Evolutionary conservation across 2,113 vertebrate species (phyloP).

Genomic region (Austrofundulus limnaeus): DNA sequence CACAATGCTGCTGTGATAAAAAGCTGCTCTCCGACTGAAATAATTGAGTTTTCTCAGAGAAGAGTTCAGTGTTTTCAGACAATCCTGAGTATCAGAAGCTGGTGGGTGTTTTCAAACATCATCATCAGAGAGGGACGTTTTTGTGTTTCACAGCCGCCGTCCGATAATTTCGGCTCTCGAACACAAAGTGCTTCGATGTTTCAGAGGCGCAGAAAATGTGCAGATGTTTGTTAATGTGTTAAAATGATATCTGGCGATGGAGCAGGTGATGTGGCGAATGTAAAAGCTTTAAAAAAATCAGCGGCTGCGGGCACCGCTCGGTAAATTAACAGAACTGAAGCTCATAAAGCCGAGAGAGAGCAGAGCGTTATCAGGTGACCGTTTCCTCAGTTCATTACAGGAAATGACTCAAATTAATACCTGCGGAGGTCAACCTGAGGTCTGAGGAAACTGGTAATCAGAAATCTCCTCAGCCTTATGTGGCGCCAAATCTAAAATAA

Average conservation of each 20-base stretch:
- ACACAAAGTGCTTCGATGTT: background rate
- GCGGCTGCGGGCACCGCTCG: background rate
- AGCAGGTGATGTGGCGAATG: background rate
- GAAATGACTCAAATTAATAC: background rate
- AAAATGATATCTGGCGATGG: background rate
- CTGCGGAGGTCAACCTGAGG: too few relatives aligned
- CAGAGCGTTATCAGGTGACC: background rate
- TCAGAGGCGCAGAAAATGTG: background rate
- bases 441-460: too few relatives aligned
- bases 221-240: background rate
- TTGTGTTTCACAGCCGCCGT: conserved; percentile 16
- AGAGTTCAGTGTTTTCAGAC: conserved; percentile 26
- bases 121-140: conserved; percentile 5
- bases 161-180: background rate
- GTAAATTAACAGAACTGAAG: background rate
- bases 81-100: conserved; percentile 6
- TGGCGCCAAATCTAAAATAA: too few relatives aligned
- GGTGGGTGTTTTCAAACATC: conserved; percentile 30
- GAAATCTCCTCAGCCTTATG: too few relatives aligned
- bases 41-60: conserved; percentile 11
- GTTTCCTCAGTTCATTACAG: background rate
- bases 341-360: background rate
- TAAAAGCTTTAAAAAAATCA: background rate
- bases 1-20: conserved; percentile 10
- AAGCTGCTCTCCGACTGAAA: conserved; percentile 6